Evolutionary conservation across 2,797 vertebrate genomes (phyloP).

Genomic region (Enteromius trimaculatus): DNA sequence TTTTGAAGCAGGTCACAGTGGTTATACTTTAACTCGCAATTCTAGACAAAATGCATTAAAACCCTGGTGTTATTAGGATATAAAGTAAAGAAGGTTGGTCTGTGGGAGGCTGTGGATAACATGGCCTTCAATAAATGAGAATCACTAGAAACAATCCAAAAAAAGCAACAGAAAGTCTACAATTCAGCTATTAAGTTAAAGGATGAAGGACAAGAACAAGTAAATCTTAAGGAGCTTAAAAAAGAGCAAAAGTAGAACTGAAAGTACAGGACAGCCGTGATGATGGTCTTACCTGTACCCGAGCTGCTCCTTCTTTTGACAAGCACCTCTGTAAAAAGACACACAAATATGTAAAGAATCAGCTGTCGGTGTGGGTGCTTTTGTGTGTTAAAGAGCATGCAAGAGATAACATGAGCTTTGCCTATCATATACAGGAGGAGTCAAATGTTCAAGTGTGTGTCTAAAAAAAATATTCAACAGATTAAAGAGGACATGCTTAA

Average conservation of each 20-base stretch:
- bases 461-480: constrained; percentile 2
- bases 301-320: constrained; percentile 78
- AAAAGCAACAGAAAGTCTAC: background rate
- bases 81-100: background rate
- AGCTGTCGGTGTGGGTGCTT: constrained; percentile 24
- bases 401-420: constrained; percentile 18
- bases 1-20: constrained; percentile 18
- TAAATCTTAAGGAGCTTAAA: background rate
- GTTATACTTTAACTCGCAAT: constrained; percentile 41
- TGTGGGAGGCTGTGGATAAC: background rate
- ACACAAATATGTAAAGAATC: constrained; percentile 43
- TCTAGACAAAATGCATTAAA: constrained; percentile 14
- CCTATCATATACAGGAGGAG: constrained; percentile 20
- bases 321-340: constrained; percentile 68
- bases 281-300: constrained; percentile 69
- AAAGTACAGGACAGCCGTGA: background rate
- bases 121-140: background rate
- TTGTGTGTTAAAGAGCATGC: constrained; percentile 33
- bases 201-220: background rate
- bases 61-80: background rate
- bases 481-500: constrained; percentile 16
- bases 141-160: background rate
- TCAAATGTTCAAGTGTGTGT: background rate
- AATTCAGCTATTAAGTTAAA: background rate
- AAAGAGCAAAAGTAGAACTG: background rate